Evolutionary conservation across 1,140 invertebrate genomes (phyloP).

Genomic region (Trinorchestia longiramus): DNA sequence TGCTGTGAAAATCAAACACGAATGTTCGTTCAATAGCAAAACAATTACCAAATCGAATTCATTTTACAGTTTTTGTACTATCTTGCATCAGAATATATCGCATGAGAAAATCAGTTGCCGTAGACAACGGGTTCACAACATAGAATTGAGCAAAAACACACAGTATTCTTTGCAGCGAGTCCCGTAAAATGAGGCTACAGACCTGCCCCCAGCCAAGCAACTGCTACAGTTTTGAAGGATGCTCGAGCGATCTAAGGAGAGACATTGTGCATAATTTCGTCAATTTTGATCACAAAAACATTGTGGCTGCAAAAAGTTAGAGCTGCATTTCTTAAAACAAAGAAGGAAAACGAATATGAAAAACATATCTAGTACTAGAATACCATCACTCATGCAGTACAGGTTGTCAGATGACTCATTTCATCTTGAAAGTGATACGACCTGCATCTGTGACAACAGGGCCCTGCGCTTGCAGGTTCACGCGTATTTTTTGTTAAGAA

Average conservation of each 20-base stretch:
- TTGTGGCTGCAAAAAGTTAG: not conserved
- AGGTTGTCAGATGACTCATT: not conserved
- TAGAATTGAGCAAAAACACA: not conserved
- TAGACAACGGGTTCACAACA: not conserved
- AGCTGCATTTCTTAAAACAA: not conserved
- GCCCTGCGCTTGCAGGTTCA: not conserved
- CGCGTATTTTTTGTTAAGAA: not conserved
- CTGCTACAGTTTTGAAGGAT: not conserved
- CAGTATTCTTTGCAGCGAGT: not conserved
- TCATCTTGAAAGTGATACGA: not conserved
- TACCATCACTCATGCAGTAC: not conserved
- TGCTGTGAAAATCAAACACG: not conserved
- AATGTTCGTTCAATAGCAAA: not conserved
- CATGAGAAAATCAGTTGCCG: not conserved
- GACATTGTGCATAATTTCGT: not conserved
- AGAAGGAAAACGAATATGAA: not conserved
- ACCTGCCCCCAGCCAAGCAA: not conserved
- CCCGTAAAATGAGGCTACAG: not conserved
- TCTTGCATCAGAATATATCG: not conserved
- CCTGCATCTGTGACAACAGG: not conserved
- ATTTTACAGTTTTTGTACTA: not conserved
- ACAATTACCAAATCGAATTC: not conserved
- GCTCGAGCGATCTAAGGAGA: not conserved
- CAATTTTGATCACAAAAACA: not conserved
- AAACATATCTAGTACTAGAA: not conserved